phyloP scores from a whole-genome alignment of 2,888 invertebrate species.

The Bimastos eiseni region DNA sequence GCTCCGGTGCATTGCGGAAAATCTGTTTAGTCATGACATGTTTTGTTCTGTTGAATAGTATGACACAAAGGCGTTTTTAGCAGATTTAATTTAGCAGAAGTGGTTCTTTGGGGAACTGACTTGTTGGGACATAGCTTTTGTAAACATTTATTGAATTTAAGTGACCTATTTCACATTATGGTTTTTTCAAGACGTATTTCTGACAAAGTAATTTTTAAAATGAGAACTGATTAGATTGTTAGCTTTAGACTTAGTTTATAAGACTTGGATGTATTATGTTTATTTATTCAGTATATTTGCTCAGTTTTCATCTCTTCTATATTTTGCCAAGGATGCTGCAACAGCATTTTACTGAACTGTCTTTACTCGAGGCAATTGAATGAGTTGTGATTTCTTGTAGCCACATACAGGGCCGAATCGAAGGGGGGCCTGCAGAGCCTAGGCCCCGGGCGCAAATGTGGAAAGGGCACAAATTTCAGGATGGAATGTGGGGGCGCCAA shows the following conservation, averaged over 20 bases:
- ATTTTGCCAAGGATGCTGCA: background rate
- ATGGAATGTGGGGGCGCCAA: too few relatives aligned
- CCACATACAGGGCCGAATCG: too few relatives aligned
- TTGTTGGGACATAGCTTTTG: background rate
- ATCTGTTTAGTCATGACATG: too few relatives aligned
- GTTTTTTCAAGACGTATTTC: background rate
- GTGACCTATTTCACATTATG: background rate
- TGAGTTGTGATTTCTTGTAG: background rate
- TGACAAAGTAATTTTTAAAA: background rate
- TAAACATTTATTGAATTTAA: background rate
- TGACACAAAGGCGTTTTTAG: too few relatives aligned
- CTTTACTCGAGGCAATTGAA: background rate
- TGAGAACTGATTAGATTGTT: background rate
- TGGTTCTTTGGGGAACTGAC: background rate
- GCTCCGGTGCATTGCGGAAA: too few relatives aligned
- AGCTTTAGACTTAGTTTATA: background rate
- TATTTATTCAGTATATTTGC: background rate
- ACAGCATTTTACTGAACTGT: background rate
- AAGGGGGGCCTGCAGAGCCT: too few relatives aligned
- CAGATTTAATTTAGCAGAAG: too few relatives aligned
- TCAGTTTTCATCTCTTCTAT: background rate
- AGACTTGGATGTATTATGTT: background rate
- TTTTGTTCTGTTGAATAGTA: too few relatives aligned
- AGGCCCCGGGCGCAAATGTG: too few relatives aligned
- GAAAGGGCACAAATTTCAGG: too few relatives aligned